phyloP scores from a whole-genome alignment of 2,888 invertebrate species.

The Marronus borbonicus region DNA sequence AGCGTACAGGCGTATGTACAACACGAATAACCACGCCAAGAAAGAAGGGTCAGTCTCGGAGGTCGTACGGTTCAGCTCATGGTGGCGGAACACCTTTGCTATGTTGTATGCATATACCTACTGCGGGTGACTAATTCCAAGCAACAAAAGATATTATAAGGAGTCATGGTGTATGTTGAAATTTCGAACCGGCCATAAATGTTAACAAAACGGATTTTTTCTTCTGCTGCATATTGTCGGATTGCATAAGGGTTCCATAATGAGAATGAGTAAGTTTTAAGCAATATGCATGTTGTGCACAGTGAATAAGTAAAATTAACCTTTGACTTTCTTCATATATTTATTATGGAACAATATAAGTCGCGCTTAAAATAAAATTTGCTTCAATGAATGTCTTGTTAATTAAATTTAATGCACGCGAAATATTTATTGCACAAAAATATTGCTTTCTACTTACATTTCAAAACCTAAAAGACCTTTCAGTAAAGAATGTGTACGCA shows the following conservation, averaged over 20 bases:
- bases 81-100: slow-evolving; percentile 30
- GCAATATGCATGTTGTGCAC: not conserved
- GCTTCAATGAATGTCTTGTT: too few species aligned
- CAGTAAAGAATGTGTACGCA: too few species aligned
- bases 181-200: slow-evolving; percentile 28
- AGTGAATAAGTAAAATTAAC: slow-evolving; percentile 15
- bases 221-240: not conserved
- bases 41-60: slow-evolving; percentile 13
- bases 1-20: not conserved
- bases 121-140: slow-evolving; percentile 32
- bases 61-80: slow-evolving; percentile 17
- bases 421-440: too few species aligned
- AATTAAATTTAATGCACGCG: too few species aligned
- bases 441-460: too few species aligned
- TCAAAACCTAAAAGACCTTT: too few species aligned
- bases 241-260: slow-evolving; percentile 18
- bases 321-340: slow-evolving; percentile 33
- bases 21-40: slow-evolving; percentile 16
- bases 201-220: slow-evolving; percentile 31
- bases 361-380: slow-evolving; percentile 3
- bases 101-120: not conserved
- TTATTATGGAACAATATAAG: slow-evolving; percentile 4
- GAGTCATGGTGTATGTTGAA: slow-evolving; percentile 23
- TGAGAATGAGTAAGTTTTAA: not conserved
- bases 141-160: slow-evolving; percentile 29